These are phyloP conservation scores for Peribatodes rhomboidaria DNA, from an alignment of 2,888 invertebrate species.

Conservation along the genomic window DNA sequence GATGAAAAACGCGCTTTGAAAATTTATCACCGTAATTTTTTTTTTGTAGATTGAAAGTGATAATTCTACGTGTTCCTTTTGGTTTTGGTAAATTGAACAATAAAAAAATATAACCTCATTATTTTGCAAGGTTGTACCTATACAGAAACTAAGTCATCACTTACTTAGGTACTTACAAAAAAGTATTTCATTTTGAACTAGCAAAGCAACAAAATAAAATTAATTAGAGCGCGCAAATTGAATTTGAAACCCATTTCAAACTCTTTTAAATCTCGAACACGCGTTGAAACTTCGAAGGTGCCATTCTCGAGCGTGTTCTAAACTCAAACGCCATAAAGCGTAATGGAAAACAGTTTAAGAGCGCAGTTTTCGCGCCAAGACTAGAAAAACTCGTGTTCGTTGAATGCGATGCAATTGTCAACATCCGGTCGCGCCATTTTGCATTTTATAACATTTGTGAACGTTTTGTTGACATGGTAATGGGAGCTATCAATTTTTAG, in stretches of 20 bases:
- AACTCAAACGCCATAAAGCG: slow-evolving; percentile 77
- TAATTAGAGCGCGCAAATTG: slow-evolving; percentile 49
- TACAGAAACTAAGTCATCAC: no score
- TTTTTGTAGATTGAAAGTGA: no score
- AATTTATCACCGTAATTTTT: no score
- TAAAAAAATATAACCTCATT: no score
- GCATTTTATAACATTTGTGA: slow-evolving; percentile 75
- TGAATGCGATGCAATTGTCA: slow-evolving; percentile 73
- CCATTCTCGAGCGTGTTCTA: slow-evolving; percentile 66
- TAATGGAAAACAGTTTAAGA: slow-evolving; percentile 82
- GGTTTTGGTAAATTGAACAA: no score
- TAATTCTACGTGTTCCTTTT: no score
- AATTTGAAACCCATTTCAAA: slow-evolving; percentile 50
- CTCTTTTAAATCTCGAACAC: slow-evolving; percentile 44
- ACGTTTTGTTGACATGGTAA: slow-evolving; percentile 71
- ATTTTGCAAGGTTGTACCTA: no score
- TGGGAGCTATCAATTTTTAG: slow-evolving; percentile 73
- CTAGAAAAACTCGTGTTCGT: slow-evolving; percentile 19
- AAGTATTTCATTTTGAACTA: no score
- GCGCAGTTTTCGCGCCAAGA: slow-evolving; percentile 47
- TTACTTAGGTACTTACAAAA: no score
- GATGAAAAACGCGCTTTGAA: slow-evolving; percentile 15
- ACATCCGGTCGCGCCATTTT: slow-evolving; percentile 76
- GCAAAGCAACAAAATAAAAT: slow-evolving; percentile 3
- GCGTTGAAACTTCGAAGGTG: slow-evolving; percentile 56